Evolutionary conservation across 2,888 invertebrate genomes (phyloP).

Genomic region (Macropis europaea): DNA sequence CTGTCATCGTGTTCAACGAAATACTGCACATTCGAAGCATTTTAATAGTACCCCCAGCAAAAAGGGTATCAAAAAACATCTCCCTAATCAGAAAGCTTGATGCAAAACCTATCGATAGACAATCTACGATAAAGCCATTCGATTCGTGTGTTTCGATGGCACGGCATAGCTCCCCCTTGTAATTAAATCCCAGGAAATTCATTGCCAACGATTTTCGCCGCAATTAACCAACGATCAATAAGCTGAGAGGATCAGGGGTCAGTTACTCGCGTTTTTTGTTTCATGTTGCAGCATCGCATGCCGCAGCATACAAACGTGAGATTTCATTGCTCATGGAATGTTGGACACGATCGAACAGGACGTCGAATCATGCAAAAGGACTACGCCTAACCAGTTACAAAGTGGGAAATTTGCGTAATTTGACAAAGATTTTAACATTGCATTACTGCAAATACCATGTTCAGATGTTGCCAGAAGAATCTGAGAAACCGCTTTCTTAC

Average conservation of each 20-base stretch:
- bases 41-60: background rate
- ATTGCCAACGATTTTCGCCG: background rate
- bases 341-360: no score
- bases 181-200: slow-evolving; percentile 8
- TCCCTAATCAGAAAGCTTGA: background rate
- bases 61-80: background rate
- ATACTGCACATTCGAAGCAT: background rate
- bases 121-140: slow-evolving; percentile 6
- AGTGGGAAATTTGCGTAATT: no score
- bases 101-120: background rate
- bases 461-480: background rate
- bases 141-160: background rate
- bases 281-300: slow-evolving; percentile 3
- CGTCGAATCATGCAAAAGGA: no score
- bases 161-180: background rate
- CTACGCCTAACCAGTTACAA: no score
- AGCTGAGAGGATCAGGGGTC: slow-evolving; percentile 1
- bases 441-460: background rate
- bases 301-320: background rate
- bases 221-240: slow-evolving; percentile 18
- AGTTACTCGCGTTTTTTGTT: slow-evolving; percentile 9
- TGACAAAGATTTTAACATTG: no score
- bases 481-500: no score
- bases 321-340: slow-evolving; percentile 26
- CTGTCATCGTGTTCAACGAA: background rate